These are phyloP conservation scores for Phodopus roborovskii DNA, from an alignment of 2,113 vertebrate species.

Conservation along the genomic window DNA sequence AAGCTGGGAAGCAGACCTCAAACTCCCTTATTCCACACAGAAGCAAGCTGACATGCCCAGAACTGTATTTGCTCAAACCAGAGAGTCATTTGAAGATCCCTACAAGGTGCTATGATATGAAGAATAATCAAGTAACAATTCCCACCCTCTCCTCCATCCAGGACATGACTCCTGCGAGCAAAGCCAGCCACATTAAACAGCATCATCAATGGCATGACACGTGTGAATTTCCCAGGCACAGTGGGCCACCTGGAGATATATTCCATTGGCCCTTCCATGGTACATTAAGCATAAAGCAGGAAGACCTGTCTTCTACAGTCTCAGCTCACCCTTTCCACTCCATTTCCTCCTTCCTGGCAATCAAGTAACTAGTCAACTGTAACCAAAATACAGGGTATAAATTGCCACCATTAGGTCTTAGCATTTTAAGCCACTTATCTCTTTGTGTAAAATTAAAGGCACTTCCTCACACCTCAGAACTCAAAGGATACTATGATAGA, in stretches of 20 bases:
- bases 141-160: not conserved
- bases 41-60: not conserved
- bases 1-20: not conserved
- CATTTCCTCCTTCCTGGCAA: not conserved
- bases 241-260: not conserved
- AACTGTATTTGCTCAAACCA: not conserved
- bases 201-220: not conserved
- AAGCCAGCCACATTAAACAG: not conserved
- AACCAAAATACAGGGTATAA: not conserved
- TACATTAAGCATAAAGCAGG: not conserved
- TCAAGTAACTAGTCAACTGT: not conserved
- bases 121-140: not conserved
- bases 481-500: constrained; percentile 5
- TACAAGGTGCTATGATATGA: not conserved
- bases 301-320: not conserved
- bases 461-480: not conserved
- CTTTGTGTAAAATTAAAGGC: not conserved
- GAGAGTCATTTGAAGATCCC: not conserved
- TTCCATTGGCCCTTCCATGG: not conserved
- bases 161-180: not conserved
- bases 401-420: not conserved
- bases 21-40: not conserved
- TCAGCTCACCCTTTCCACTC: not conserved
- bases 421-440: not conserved
- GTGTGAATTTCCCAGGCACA: not conserved